phyloP scores from a whole-genome alignment of 2,113 vertebrate genomes.

The Chloropsis cyanopogon region DNA sequence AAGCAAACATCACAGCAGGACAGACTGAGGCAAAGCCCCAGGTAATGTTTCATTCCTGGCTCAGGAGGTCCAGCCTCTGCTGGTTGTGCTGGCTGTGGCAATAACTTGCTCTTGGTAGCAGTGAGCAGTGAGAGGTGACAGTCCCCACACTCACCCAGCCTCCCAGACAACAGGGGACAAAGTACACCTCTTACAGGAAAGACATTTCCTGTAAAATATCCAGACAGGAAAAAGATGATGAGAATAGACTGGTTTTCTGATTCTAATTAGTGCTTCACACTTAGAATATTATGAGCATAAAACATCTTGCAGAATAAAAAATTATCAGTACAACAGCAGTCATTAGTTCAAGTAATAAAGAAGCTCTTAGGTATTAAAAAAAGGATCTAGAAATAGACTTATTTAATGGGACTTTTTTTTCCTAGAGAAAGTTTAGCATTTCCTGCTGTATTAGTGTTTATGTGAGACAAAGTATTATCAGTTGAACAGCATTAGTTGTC shows the following conservation, averaged over 20 bases:
- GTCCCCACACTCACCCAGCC: rapidly evolving
- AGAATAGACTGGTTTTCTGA: not conserved
- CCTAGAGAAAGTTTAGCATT: not conserved
- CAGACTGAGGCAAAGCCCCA: not conserved
- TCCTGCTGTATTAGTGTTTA: not conserved
- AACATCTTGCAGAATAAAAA: not conserved
- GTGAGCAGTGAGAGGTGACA: not conserved
- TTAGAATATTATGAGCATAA: not conserved
- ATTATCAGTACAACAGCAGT: not conserved
- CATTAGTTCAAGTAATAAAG: not conserved
- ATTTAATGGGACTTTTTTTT: constrained; percentile 3
- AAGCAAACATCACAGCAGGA: not conserved
- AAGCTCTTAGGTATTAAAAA: not conserved
- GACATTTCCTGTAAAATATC: not conserved
- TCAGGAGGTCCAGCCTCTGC: not conserved
- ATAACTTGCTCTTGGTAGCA: not conserved
- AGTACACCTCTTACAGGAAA: not conserved
- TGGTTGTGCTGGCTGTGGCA: not conserved
- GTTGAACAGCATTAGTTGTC: not conserved
- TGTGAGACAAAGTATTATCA: not conserved
- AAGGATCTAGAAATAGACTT: not conserved
- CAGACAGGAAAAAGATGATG: not conserved
- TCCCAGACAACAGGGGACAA: not conserved
- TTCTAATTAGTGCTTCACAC: not conserved
- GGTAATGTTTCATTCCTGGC: not conserved